Base-by-base conservation (phyloP, 2,113 vertebrate species). In the Hassar affinis region DNA sequence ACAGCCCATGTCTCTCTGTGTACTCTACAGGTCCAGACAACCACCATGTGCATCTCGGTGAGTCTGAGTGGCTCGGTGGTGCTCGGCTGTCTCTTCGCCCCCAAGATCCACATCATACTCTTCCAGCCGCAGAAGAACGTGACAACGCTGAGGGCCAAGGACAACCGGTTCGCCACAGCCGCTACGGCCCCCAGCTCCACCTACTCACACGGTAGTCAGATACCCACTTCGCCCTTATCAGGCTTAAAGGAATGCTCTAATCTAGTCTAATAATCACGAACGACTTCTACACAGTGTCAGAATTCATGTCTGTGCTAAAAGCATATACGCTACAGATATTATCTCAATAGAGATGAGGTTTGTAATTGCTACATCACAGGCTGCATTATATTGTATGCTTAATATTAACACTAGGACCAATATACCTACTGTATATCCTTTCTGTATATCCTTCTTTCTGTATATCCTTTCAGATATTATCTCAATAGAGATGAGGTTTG, bases 81-180 rank as follows among this genome's bases (percentile, higher is more conserved):
- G 75, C 95, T 99, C 0, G 98, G 98, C 86, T 98, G 97, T 90
- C 95, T 98, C 89, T 98, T 98, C 27, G 95, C 98, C 0, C 98
- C 98, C 75, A 99, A 99, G 89, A 90, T 97, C 74, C 98, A 99
- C 93, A 96, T 99, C 92, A 99, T 99, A 87, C 95, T 99, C 89
- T 99, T 99, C 92, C 98, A 99, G 92, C 98, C 98, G 0, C 98
- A 99, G 94, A 99, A 99, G 91, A 99, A 99, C 0, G 97, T 99
- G 90, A 92, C 96, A 78, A 95, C 93, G 2, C 95, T 97, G 87
- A 94, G 98, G 0, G 91, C 94, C 30, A 95, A 96, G 69, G 93
- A 96, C 76, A 94, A 96, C 74, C 96, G 98, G 62, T 98, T 97
- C 90, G 95, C 96, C 8, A 95, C 93, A 1, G 81, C 78, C 66